These are phyloP conservation scores for Chelidonichthys spinosus DNA, from an alignment of 2,797 vertebrate species.

Conservation along the genomic window DNA sequence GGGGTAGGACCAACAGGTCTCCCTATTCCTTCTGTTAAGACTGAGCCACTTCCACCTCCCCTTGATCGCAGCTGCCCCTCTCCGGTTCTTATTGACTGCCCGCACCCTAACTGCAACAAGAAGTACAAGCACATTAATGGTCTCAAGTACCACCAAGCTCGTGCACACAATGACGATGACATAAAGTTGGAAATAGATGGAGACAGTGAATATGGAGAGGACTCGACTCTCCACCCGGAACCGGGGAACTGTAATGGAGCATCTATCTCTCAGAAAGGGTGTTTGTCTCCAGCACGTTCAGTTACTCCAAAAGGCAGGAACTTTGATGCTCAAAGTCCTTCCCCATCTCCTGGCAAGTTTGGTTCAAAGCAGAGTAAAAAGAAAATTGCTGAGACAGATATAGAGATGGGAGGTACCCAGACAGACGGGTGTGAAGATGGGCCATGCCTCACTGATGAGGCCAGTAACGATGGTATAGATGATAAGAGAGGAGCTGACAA, in stretches of 20 bases:
- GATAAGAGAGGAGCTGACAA: conserved; percentile 92
- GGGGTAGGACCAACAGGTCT: conserved; percentile 85
- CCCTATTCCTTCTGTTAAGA: conserved; percentile 87
- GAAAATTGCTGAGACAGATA: conserved; percentile 90
- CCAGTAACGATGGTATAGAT: conserved; percentile 95
- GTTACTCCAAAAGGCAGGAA: conserved; percentile 95
- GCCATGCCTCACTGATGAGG: conserved; percentile 91
- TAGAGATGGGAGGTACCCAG: conserved; percentile 88
- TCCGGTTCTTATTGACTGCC: conserved; percentile 97
- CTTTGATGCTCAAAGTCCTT: conserved; percentile 94
- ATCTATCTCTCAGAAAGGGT: conserved; percentile 91
- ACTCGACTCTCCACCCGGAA: conserved; percentile 91
- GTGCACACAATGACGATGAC: conserved; percentile 94
- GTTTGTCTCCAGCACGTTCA: conserved; percentile 93
- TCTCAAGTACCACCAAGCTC: conserved; percentile 98
- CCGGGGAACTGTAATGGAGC: conserved; percentile 93
- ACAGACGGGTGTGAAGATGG: conserved; percentile 96
- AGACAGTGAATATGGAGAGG: conserved; percentile 97
- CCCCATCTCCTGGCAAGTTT: conserved; percentile 93
- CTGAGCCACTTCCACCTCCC: conserved; percentile 85
- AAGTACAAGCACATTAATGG: conserved; percentile 99
- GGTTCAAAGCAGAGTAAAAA: conserved; percentile 95
- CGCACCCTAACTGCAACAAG: conserved; percentile 99
- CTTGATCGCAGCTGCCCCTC: conserved; percentile 95
- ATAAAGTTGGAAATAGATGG: conserved; percentile 94